Conservation (phyloP, 2,113 vertebrate species). For the Gymnocephalus cernua region DNA sequence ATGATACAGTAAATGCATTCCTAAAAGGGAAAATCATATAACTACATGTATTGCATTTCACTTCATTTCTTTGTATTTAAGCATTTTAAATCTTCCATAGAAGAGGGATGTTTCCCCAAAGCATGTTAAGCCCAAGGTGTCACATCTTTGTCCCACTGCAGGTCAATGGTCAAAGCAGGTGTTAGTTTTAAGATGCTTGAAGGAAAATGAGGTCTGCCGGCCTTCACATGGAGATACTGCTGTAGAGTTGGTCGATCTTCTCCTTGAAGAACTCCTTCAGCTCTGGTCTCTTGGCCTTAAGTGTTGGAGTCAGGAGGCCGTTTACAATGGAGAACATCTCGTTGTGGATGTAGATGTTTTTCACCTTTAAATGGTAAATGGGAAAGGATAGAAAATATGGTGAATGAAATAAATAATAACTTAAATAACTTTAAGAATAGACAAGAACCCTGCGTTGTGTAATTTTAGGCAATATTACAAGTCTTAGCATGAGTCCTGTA, state of each 20-base stretch:
- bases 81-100: slow-evolving; percentile 49
- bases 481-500: background rate
- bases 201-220: slow-evolving; percentile 34
- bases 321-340: slow-evolving; percentile 97
- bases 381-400: background rate
- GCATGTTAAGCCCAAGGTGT: slow-evolving; percentile 46
- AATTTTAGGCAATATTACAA: background rate
- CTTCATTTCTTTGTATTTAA: slow-evolving; percentile 16
- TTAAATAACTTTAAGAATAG: background rate
- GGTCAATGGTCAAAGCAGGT: slow-evolving; percentile 52
- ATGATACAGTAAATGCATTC: slow-evolving; percentile 22
- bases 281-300: slow-evolving; percentile 96
- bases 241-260: slow-evolving; percentile 94
- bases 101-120: slow-evolving; percentile 44
- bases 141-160: slow-evolving; percentile 39
- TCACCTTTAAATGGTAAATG: slow-evolving; percentile 87
- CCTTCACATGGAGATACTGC: slow-evolving; percentile 90
- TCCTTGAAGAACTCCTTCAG: slow-evolving; percentile 95
- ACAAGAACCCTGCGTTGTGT: background rate
- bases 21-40: slow-evolving; percentile 31
- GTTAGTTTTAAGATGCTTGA: slow-evolving; percentile 56
- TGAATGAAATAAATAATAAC: no score
- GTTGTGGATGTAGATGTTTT: slow-evolving; percentile 94
- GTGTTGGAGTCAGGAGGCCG: slow-evolving; percentile 95
- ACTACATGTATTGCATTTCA: slow-evolving; percentile 25